Conservation (phyloP, 1,140 invertebrate genomes). For the Colletes latitarsis region DNA sequence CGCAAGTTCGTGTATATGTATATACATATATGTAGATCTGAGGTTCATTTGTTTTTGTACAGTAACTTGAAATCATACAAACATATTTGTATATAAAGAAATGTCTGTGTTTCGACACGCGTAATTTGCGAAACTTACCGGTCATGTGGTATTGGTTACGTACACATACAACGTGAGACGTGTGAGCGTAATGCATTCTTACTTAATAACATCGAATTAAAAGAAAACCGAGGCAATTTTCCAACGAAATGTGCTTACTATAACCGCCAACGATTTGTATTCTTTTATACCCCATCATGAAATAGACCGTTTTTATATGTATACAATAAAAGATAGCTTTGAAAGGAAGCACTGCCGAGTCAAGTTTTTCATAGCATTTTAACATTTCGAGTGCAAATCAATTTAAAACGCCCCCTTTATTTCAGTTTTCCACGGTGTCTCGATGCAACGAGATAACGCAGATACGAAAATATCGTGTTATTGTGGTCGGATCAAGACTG, state of each 20-base stretch:
- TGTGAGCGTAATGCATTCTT: not conserved
- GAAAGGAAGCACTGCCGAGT: too few species aligned
- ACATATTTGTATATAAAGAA: not conserved
- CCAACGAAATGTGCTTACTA: constrained; percentile 2
- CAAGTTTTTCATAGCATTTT: not conserved
- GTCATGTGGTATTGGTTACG: too few species aligned
- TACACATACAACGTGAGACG: not conserved
- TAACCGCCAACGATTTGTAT: constrained; percentile 27
- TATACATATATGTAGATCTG: not conserved
- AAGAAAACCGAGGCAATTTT: not conserved
- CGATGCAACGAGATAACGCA: too few species aligned
- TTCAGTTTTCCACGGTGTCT: too few species aligned
- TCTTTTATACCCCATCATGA: constrained; percentile 36
- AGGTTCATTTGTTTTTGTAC: not conserved
- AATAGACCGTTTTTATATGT: constrained; percentile 26
- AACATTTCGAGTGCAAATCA: too few species aligned
- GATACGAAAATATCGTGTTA: not conserved
- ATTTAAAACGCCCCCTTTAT: too few species aligned
- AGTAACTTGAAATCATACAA: not conserved
- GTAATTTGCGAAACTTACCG: too few species aligned
- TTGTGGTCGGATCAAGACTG: not conserved
- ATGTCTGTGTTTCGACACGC: not conserved
- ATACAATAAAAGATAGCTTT: constrained; percentile 25
- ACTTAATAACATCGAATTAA: not conserved
- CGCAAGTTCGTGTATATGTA: not conserved